Conservation (phyloP, 1,140 invertebrate species). For the Tribolium castaneum region DNA sequence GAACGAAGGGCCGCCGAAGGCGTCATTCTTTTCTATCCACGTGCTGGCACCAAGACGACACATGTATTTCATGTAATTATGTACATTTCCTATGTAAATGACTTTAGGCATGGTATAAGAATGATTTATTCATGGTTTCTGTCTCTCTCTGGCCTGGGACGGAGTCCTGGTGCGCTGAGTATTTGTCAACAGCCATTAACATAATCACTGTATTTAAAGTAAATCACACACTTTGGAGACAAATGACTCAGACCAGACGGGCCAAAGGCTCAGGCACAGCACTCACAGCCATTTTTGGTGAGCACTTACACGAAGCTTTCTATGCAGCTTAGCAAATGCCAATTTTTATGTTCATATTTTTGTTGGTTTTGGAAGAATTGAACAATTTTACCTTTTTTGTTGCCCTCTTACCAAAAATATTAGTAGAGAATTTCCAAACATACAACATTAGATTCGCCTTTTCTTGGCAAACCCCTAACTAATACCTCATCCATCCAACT, state of each 20-base stretch:
- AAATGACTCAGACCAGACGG: slow-evolving; percentile 10
- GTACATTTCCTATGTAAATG: slow-evolving; percentile 42
- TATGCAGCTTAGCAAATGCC: background rate
- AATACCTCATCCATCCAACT: background rate
- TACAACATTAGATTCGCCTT: too few species aligned
- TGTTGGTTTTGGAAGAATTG: too few species aligned
- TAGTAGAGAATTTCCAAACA: too few species aligned
- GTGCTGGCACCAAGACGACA: slow-evolving; percentile 34
- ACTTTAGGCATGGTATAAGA: slow-evolving; percentile 21
- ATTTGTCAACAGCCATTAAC: slow-evolving; percentile 41
- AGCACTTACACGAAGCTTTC: background rate
- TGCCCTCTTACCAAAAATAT: too few species aligned
- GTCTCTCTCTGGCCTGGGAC: slow-evolving; percentile 21
- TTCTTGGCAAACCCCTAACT: background rate
- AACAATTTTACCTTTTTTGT: too few species aligned
- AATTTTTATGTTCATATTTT: background rate
- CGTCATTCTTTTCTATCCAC: slow-evolving; percentile 26
- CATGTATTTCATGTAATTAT: slow-evolving; percentile 43
- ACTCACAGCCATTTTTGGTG: background rate
- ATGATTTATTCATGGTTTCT: slow-evolving; percentile 38
- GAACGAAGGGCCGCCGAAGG: background rate
- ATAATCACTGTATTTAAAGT: slow-evolving; percentile 34
- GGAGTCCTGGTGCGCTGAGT: slow-evolving; percentile 24
- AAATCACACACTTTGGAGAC: slow-evolving; percentile 16
- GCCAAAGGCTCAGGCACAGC: background rate